phyloP scores from a whole-genome alignment of 2,888 invertebrate species.

The Alloplasta piceator region DNA sequence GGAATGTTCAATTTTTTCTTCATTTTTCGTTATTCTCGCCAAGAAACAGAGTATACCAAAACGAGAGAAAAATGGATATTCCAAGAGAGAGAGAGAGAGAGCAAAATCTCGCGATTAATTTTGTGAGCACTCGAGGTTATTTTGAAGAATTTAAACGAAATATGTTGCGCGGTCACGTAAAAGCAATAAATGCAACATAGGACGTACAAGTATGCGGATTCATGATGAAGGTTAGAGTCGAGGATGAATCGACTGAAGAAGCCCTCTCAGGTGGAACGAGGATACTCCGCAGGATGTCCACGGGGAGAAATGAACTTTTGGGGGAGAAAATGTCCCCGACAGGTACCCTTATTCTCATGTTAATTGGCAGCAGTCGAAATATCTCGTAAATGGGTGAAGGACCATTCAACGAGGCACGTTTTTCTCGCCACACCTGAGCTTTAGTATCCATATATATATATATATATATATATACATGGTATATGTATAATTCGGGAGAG shows the following conservation, averaged over 20 bases:
- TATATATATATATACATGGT: constrained; percentile 29
- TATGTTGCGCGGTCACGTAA: constrained; percentile 82
- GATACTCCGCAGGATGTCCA: constrained; percentile 47
- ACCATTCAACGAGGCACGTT: constrained; percentile 80
- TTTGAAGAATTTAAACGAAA: constrained; percentile 76
- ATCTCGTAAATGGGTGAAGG: constrained; percentile 77
- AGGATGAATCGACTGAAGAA: constrained; percentile 21
- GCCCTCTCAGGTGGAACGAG: constrained; percentile 55
- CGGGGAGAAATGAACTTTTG: constrained; percentile 31
- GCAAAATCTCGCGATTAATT: constrained; percentile 44
- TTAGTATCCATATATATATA: constrained; percentile 9
- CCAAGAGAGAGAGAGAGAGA: constrained; percentile 49
- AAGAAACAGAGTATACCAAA: constrained; percentile 7
- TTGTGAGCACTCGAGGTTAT: constrained; percentile 68
- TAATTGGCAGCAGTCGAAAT: constrained; percentile 78
- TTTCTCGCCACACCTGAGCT: constrained; percentile 67
- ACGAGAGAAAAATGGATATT: constrained; percentile 57
- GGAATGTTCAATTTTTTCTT: neutral
- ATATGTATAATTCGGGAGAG: constrained; percentile 24
- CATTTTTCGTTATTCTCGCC: neutral
- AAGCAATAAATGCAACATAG: constrained; percentile 72
- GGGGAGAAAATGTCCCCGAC: constrained; percentile 63
- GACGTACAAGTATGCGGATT: constrained; percentile 26
- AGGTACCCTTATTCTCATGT: constrained; percentile 80
- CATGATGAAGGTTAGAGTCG: constrained; percentile 59